Base-by-base conservation (phyloP, 2,888 invertebrate genomes). In the Agrochola lota region DNA sequence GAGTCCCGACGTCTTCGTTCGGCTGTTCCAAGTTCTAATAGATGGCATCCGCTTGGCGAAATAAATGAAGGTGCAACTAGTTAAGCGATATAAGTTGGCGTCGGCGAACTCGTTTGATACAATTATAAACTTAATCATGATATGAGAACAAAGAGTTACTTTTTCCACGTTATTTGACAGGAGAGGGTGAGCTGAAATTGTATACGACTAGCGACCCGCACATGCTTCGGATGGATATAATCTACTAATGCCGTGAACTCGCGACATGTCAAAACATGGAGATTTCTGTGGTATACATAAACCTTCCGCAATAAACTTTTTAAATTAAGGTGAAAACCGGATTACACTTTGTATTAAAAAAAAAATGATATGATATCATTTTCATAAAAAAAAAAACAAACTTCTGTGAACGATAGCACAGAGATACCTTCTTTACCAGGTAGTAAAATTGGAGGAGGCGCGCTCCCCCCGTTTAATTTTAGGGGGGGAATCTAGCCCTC, bases 1-100 rank as follows among this genome's bases (percentile, higher is more conserved):
- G 89, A 92, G 88, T 88, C 88, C 85, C 86, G 91, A 91, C 90
- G 89, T 93, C 93, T 91, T 92, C 90, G 88, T 84, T 85, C 81
- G 87, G 80, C 84, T 69, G 75, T 76, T 74, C 60, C 66, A 84
- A 88, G 84, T 91, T 92, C 85, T 80, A 89, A 88, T 87, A 89
- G 84, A 91, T 90, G 84, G 83, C 83, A 72, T 79, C 85, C 72
- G 67, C 81, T 77, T 81, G 63, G 74, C 73, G 77, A 86, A 85
- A 82, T 83, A 85, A 85, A 86, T 87, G 76, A 88, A 86, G 77
- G 76, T 80, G 80, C 78, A 80, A 86, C 71, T 74, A 73, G 71
- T 87, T 76, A 75, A 68, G 76, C 75, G 46, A 77, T 79, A 85
- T 67, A 83, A 76, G 66, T 81, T 80, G 30, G 52, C 64, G 60